Conservation (phyloP, 2,113 vertebrate species). For the Eulemur macaco region DNA sequence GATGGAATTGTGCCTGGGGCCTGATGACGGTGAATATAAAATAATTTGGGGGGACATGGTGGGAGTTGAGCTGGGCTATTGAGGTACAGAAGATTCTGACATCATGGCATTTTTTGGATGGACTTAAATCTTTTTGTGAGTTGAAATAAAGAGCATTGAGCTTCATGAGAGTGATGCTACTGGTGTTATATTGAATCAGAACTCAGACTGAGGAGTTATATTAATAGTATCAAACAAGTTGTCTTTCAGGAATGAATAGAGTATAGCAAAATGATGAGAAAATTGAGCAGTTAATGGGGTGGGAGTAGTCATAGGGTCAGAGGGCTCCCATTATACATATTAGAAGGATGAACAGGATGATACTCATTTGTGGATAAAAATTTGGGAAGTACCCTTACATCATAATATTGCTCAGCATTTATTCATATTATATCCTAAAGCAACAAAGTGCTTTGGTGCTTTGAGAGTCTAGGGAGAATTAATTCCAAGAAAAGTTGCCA, state of each 20-base stretch:
- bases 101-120: neutral
- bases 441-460: neutral
- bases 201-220: neutral
- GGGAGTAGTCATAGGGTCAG: neutral
- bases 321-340: neutral
- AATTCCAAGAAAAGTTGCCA: neutral
- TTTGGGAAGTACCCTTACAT: neutral
- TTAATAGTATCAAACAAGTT: too few relatives aligned
- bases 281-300: neutral
- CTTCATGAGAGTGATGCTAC: neutral
- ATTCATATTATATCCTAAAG: neutral
- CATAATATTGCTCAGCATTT: neutral
- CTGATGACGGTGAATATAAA: neutral
- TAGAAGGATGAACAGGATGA: neutral
- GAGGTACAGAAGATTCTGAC: neutral
- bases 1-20: neutral
- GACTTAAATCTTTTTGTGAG: neutral
- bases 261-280: neutral
- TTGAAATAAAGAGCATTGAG: neutral
- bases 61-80: neutral
- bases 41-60: neutral
- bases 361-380: neutral
- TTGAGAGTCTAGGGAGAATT: neutral
- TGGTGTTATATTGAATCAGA: neutral
- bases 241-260: neutral